Evolutionary conservation across 2,888 invertebrate genomes (phyloP).

Genomic region (Nomada ferruginata): DNA sequence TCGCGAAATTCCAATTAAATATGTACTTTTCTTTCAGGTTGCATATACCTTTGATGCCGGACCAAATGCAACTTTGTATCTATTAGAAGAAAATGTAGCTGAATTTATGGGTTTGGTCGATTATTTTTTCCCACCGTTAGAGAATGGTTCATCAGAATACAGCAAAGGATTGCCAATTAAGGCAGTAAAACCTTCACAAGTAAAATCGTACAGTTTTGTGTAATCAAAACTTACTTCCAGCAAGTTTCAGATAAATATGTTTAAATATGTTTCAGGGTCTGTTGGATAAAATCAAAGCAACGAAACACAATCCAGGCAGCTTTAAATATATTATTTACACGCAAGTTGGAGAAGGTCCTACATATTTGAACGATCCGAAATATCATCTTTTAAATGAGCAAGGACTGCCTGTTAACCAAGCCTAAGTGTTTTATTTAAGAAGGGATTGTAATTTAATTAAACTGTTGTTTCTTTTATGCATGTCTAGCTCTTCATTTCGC

Average conservation of each 20-base stretch:
- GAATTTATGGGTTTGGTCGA: constrained; percentile 89
- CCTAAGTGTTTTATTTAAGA: constrained; percentile 17
- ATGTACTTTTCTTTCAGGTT: constrained; percentile 85
- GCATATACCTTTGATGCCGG: constrained; percentile 99
- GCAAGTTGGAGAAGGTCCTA: constrained; percentile 92
- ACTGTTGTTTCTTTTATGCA: background rate
- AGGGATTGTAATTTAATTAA: constrained; percentile 18
- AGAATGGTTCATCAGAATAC: constrained; percentile 84
- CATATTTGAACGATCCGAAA: constrained; percentile 83
- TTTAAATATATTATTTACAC: constrained; percentile 94
- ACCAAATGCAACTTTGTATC: constrained; percentile 96
- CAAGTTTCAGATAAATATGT: background rate
- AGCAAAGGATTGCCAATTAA: constrained; percentile 86
- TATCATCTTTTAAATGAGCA: constrained; percentile 85
- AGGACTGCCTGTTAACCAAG: constrained; percentile 83
- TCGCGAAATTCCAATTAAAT: no score
- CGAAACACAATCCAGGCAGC: constrained; percentile 85
- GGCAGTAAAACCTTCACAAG: constrained; percentile 74
- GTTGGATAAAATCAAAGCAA: constrained; percentile 80
- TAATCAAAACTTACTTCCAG: background rate
- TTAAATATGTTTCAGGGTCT: constrained; percentile 70
- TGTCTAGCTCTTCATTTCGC: background rate
- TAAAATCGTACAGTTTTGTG: constrained; percentile 52
- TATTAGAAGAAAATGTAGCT: constrained; percentile 90
- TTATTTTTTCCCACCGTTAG: constrained; percentile 88